Conservation (phyloP, 2,797 vertebrate species). For the Podargus strigoides region DNA sequence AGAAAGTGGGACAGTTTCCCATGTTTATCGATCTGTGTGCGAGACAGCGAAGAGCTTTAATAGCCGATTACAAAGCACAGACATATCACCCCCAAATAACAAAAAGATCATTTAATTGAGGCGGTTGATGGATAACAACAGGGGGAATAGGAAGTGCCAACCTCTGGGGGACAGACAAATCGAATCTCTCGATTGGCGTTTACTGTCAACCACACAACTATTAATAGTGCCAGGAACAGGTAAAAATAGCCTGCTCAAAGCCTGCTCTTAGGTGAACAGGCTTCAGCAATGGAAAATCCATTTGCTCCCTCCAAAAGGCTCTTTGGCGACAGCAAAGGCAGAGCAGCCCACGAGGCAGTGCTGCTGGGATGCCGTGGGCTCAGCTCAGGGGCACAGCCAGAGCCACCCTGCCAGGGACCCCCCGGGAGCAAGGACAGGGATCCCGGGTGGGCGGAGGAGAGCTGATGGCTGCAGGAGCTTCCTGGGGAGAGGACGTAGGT, state of each 20-base stretch:
- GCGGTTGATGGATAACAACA: neutral
- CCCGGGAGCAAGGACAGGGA: neutral
- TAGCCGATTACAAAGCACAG: neutral
- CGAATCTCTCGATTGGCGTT: neutral
- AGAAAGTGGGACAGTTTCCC: neutral
- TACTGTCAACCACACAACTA: conserved; percentile 1
- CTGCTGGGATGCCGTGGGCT: neutral
- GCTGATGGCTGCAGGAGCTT: neutral
- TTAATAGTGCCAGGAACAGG: conserved; percentile 27
- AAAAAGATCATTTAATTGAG: neutral
- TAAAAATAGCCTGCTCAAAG: conserved; percentile 51
- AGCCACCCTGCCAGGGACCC: neutral
- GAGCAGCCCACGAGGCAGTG: neutral
- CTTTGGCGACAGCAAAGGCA: neutral
- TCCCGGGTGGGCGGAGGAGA: neutral
- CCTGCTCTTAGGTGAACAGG: neutral
- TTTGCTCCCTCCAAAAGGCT: neutral
- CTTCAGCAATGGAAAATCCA: neutral
- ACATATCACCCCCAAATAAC: neutral
- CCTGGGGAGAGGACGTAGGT: rapidly evolving
- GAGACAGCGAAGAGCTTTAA: neutral
- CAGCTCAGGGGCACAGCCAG: rapidly evolving
- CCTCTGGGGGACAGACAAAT: conserved; percentile 37
- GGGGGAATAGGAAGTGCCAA: neutral
- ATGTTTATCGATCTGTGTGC: neutral